A percentile compares a stretch with the other conserved stretches of the same genome.
These are phyloP conservation scores for Xiphias gladius DNA, from an alignment of 2,113 vertebrate genomes.

Conservation along the genomic window DNA sequence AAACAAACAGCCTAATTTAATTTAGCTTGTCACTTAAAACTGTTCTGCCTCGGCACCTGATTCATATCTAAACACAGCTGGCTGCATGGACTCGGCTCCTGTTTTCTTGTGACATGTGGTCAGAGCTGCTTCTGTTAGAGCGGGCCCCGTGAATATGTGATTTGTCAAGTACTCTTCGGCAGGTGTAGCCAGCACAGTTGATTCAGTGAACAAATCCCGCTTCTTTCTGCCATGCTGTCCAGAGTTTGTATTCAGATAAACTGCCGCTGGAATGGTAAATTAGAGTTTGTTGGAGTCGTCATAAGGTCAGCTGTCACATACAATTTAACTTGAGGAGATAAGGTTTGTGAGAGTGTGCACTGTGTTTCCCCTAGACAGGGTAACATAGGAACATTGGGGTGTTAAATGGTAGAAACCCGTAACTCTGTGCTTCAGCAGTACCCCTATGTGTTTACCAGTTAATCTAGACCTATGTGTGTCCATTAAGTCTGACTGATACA, in stretches of 20 bases:
- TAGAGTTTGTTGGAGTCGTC: conserved; percentile 25
- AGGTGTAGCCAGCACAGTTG: conserved; percentile 6
- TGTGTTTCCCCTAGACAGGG: not conserved
- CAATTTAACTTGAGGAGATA: not conserved
- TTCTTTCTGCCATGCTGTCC: conserved; percentile 6
- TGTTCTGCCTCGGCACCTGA: conserved; percentile 16
- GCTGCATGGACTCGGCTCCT: not conserved
- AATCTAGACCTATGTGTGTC: not conserved
- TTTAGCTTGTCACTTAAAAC: conserved; percentile 27
- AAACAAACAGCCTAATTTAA: conserved; percentile 55
- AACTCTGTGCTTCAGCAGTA: not conserved
- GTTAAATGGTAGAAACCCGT: not conserved
- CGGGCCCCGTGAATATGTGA: not conserved
- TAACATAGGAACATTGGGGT: not conserved
- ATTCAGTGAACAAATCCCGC: conserved; percentile 38
- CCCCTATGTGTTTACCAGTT: too few relatives aligned
- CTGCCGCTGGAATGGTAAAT: conserved; percentile 29
- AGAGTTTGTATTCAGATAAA: conserved; percentile 27
- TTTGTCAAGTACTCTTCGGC: conserved; percentile 23
- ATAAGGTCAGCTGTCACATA: conserved; percentile 64
- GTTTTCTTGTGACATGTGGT: not conserved
- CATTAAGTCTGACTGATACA: not conserved
- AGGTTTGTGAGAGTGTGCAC: not conserved
- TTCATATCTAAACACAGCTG: conserved; percentile 8
- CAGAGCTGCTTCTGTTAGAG: conserved; percentile 11